Base-by-base conservation (phyloP, 2,797 vertebrate species). In the Halcyon chelicuti region DNA sequence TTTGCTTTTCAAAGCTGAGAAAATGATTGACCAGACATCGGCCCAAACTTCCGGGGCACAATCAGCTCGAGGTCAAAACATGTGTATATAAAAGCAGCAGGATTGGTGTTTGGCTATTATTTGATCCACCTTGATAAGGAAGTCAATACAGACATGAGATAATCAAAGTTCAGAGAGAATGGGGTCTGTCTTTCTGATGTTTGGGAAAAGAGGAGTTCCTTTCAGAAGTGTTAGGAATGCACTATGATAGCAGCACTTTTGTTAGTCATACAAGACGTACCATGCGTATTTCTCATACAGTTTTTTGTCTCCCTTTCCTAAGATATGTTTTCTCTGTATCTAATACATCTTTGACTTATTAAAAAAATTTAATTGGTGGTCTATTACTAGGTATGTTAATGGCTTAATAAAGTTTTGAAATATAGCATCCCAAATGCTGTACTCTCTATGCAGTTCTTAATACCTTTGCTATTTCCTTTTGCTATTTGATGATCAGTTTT, bases 401-500 rank as follows among this genome's bases (percentile, higher is more conserved):
- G 63, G n/a, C 13, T 89, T 80, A 70, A 92, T 57, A 28, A 87
- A 77, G 17, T 81, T 86, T 87, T 90, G 78, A 95, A 91, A 86
- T 88, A 19, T 2, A 55, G 23, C 40, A 33, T 44, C 40, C 61
- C 68, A 72, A 85, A 77, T 80, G 52, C 29, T 2, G 1, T 74
- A 14, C 23, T 39, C 10, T 75, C 55, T 78, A 35, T 39, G 37
- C 60, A 70, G 21, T 63, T 85, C 65, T 77, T 93, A 86, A 79
- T 89, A 76, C 22, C n/a, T 93, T 87, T 87, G 72, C 47, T 81
- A 46, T 94, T 96, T 94, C 51, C 60, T 75, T 70, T 77, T 90
- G 81, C 65, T 86, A 44, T 85, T 89, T 90, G 77, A 90, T 88
- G 67, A 94, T 94, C 80, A 54, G 21, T 28, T 76, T 97, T 94